Evolutionary conservation across 1,140 invertebrate genomes (phyloP).

Genomic region (Colletes gigas): DNA sequence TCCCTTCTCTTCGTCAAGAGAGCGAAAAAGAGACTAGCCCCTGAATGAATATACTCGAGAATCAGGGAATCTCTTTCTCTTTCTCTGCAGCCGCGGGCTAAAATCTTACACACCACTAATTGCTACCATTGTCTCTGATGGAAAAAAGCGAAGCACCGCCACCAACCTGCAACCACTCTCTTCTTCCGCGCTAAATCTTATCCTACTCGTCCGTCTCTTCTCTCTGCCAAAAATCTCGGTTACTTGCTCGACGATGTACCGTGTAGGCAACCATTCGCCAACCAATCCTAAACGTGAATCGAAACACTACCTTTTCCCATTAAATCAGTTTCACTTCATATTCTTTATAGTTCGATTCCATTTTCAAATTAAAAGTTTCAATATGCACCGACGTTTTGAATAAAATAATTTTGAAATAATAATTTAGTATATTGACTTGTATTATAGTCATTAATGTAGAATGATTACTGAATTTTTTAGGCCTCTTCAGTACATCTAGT

Average conservation of each 20-base stretch:
- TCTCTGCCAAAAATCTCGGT: conserved; percentile 19
- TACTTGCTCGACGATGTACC: neutral
- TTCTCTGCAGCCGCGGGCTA: conserved; percentile 32
- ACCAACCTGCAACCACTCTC: neutral
- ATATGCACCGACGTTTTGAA: no score
- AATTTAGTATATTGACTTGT: no score
- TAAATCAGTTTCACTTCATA: no score
- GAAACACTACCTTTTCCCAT: no score
- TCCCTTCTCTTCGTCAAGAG: conserved; percentile 15
- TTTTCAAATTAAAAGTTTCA: no score
- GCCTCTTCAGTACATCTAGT: no score
- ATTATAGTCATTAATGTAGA: no score
- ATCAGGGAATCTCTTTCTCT: conserved; percentile 34
- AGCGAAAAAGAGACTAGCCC: conserved; percentile 35
- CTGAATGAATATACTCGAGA: conserved; percentile 48
- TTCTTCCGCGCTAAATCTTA: conserved; percentile 24
- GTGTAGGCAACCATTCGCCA: no score
- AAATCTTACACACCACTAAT: conserved; percentile 66
- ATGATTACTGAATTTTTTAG: no score
- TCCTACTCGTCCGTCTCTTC: neutral
- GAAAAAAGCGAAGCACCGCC: conserved; percentile 25
- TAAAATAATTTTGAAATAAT: no score
- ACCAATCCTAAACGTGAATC: neutral
- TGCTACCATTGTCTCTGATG: conserved; percentile 59
- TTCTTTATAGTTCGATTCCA: no score